These are phyloP conservation scores for Chauna torquata DNA, from an alignment of 2,113 vertebrate species.

Conservation along the genomic window DNA sequence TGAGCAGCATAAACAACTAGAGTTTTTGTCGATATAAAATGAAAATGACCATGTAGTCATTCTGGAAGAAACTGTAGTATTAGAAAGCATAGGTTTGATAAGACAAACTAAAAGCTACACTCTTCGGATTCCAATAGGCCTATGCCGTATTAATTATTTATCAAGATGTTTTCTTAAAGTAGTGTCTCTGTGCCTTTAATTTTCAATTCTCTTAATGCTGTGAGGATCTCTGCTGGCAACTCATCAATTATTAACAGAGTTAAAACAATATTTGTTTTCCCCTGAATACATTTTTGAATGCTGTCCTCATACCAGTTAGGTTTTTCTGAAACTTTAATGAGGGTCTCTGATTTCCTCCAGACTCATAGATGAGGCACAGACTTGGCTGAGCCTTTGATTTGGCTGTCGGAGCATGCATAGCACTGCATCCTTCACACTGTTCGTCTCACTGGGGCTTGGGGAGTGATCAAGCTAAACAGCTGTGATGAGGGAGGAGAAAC, in stretches of 20 bases:
- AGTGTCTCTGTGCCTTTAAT: constrained; percentile 74
- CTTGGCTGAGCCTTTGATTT: constrained; percentile 18
- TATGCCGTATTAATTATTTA: constrained; percentile 71
- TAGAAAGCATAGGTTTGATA: constrained; percentile 29
- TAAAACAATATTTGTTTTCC: constrained; percentile 82
- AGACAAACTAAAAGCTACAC: constrained; percentile 1
- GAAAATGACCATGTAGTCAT: background rate
- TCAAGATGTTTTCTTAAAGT: constrained; percentile 70
- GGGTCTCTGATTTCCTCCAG: constrained; percentile 43
- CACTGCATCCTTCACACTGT: background rate
- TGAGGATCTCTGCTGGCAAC: constrained; percentile 72
- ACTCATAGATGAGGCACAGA: background rate
- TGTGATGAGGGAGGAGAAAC: background rate
- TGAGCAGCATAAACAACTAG: background rate
- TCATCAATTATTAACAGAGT: constrained; percentile 79
- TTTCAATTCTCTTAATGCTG: constrained; percentile 78
- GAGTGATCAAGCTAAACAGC: constrained; percentile 11
- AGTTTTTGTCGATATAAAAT: background rate
- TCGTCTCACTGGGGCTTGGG: background rate
- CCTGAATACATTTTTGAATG: constrained; percentile 63
- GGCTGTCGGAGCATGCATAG: background rate
- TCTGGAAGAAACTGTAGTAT: background rate
- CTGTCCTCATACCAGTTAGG: constrained; percentile 36
- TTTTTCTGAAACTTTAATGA: constrained; percentile 48
- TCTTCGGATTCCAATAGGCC: constrained; percentile 27